phyloP scores from a whole-genome alignment of 2,888 invertebrate genomes.

The Synanthedon formicaeformis region DNA sequence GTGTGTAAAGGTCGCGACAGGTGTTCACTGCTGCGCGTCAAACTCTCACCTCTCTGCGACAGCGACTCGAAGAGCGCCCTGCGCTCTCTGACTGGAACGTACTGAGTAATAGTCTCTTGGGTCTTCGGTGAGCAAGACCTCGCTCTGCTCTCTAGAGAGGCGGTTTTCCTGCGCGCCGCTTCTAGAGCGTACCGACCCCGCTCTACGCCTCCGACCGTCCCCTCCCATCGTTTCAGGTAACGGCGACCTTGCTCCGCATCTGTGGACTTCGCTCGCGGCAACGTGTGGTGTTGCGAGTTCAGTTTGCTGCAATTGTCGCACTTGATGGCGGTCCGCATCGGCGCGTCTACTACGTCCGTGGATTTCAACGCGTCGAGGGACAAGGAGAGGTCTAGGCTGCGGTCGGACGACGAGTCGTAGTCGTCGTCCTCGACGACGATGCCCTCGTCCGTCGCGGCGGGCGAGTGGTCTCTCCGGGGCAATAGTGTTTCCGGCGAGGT shows the following conservation, averaged over 20 bases:
- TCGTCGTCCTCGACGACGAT: constrained; percentile 68
- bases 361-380: constrained; percentile 60
- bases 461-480: constrained; percentile 54
- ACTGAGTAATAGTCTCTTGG: constrained; percentile 64
- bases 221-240: constrained; percentile 61
- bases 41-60: constrained; percentile 72
- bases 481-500: constrained; percentile 51
- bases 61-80: constrained; percentile 78
- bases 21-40: constrained; percentile 76
- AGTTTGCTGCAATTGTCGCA: constrained; percentile 62
- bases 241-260: constrained; percentile 55
- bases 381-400: constrained; percentile 62
- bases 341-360: constrained; percentile 51
- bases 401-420: constrained; percentile 69
- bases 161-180: constrained; percentile 55
- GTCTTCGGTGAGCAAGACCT: constrained; percentile 61
- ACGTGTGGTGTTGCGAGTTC: constrained; percentile 50
- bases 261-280: constrained; percentile 50
- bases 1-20: constrained; percentile 48
- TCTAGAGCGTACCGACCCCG: constrained; percentile 51
- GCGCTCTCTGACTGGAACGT: constrained; percentile 79
- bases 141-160: constrained; percentile 50
- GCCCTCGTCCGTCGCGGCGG: constrained; percentile 65
- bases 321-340: constrained; percentile 52
- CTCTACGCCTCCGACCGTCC: constrained; percentile 48